These are phyloP conservation scores for Vultur gryphus DNA, from an alignment of 2,797 vertebrate species.

Conservation along the genomic window DNA sequence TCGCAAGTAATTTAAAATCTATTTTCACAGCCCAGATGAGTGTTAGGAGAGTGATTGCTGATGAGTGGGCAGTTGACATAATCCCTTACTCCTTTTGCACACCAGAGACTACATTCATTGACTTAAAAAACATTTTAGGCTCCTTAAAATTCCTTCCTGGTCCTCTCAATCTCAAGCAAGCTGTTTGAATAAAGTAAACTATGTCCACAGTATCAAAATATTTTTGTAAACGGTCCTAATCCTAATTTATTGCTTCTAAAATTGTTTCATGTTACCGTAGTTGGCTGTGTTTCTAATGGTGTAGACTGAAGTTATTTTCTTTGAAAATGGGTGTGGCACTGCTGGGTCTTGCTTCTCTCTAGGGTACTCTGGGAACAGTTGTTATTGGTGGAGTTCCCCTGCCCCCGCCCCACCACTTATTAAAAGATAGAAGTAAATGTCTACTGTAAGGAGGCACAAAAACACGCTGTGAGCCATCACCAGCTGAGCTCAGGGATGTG, in stretches of 20 bases:
- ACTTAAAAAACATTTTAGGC: conserved; percentile 21
- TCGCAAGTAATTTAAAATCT: background rate
- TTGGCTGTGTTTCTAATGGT: background rate
- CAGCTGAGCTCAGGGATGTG: background rate
- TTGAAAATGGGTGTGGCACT: background rate
- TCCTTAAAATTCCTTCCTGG: conserved; percentile 44
- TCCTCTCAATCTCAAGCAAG: background rate
- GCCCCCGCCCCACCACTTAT: background rate
- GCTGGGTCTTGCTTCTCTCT: conserved; percentile 18
- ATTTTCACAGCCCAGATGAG: background rate
- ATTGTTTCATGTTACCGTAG: conserved; percentile 38
- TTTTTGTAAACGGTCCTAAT: conserved; percentile 61
- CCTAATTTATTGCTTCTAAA: conserved; percentile 70
- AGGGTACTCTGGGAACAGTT: background rate
- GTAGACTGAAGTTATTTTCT: background rate
- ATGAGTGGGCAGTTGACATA: conserved; percentile 27
- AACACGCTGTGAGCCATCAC: background rate
- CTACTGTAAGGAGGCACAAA: background rate
- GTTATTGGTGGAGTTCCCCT: background rate
- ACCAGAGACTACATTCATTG: background rate
- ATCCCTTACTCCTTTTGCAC: background rate
- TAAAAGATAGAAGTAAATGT: background rate
- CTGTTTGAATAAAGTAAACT: conserved; percentile 56
- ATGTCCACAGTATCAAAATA: conserved; percentile 63
- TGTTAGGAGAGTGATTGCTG: background rate